phyloP scores from a whole-genome alignment of 2,797 vertebrate genomes.

The Hirundo rustica region DNA sequence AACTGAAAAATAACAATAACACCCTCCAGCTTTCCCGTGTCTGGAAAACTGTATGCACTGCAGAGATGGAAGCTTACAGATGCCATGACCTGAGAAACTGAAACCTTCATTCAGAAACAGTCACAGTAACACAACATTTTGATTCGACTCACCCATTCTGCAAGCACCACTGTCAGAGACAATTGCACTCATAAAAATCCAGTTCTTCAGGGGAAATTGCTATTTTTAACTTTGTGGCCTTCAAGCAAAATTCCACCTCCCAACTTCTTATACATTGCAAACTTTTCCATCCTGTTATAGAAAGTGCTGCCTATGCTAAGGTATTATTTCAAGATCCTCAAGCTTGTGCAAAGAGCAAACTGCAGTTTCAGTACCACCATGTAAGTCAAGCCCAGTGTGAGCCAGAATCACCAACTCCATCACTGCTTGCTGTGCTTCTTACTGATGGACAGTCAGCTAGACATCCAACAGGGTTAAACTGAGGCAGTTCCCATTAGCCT shows the following conservation, averaged over 20 bases:
- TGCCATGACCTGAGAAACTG: background rate
- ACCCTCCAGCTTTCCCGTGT: background rate
- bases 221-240: background rate
- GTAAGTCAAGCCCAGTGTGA: background rate
- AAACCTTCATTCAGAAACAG: background rate
- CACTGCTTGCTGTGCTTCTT: background rate
- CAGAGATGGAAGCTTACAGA: background rate
- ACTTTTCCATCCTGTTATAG: background rate
- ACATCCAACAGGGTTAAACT: background rate
- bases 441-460: background rate
- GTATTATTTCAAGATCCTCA: background rate
- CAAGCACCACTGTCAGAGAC: background rate
- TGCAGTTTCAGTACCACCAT: background rate
- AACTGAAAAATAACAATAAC: background rate
- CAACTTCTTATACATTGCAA: background rate
- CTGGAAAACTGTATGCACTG: background rate
- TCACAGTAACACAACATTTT: background rate
- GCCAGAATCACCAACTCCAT: background rate
- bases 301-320: background rate
- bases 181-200: background rate
- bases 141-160: background rate
- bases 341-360: background rate
- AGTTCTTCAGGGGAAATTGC: background rate
- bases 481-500: background rate
- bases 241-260: background rate